A percentile compares a stretch with the other conserved stretches of the same genome.
Evolutionary conservation across 2,888 invertebrate genomes (phyloP).

Genomic region (Brenthis ino): DNA sequence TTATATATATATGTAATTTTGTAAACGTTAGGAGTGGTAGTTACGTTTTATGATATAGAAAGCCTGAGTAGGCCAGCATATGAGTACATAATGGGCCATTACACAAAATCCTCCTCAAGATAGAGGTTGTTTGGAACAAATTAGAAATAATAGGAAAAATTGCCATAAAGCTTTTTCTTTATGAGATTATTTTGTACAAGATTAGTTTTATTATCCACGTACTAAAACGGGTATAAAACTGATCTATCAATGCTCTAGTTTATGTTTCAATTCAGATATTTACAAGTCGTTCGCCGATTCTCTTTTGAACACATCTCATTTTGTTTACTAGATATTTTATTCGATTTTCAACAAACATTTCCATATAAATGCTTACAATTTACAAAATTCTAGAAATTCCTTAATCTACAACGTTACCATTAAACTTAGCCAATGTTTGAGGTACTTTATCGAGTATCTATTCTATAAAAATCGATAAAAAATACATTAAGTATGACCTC

Average conservation of each 20-base stretch:
- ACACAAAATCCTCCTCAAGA: slow-evolving; percentile 24
- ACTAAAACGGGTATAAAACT: slow-evolving; percentile 24
- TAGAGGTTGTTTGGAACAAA: slow-evolving; percentile 36
- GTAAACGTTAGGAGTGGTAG: slow-evolving; percentile 13
- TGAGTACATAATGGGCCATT: slow-evolving; percentile 38
- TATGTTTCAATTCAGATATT: slow-evolving; percentile 8
- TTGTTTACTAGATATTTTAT: not conserved
- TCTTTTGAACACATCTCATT: not conserved
- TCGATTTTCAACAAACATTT: no score
- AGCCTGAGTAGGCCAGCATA: slow-evolving; percentile 26
- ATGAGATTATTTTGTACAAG: slow-evolving; percentile 35
- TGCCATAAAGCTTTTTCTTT: slow-evolving; percentile 36
- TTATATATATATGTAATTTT: slow-evolving; percentile 4
- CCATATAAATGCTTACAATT: no score
- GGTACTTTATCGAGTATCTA: no score
- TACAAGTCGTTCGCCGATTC: not conserved
- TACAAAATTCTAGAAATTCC: no score
- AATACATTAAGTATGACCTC: no score
- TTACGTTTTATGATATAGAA: slow-evolving; percentile 32
- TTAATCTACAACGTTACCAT: no score
- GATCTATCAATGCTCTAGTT: slow-evolving; percentile 12
- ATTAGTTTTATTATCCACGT: slow-evolving; percentile 38
- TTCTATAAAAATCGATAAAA: no score
- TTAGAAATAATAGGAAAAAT: slow-evolving; percentile 40
- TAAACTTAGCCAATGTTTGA: no score